Evolutionary conservation across 2,113 vertebrate species (phyloP), one percentile per base, ranked within the genome.

Genomic region (Trogon surrucura): DNA sequence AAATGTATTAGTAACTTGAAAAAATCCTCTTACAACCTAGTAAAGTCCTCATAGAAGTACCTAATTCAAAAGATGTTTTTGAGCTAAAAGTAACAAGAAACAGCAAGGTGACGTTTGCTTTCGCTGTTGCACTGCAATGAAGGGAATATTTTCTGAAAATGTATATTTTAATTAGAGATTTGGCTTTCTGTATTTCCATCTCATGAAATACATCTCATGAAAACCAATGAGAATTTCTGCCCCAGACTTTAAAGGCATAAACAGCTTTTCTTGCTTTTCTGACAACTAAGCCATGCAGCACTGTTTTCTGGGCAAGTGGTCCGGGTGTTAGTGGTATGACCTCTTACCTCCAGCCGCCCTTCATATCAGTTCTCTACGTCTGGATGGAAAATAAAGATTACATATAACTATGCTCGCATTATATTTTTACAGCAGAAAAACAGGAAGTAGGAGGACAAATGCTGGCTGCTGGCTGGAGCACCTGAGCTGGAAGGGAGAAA

Each of bases 341-440:
- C 12, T 41, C 10, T 75, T 70, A 69, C 10, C 12, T 74, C 19
- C 18, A 78, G 2, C 9, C 6, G 57, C 21, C 11, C 29, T 78
- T 80, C 77, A 38, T 22, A 5, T 34, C 9, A 54, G 17, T 30
- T 73, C 20, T 89, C n/a, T 10, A 32, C 3, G 10, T 56, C 17
- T 34, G 12, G 17, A 58, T 38, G 19, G 56, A 95, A 89, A 77
- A 71, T 10, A 50, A 72, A 65, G 66, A 16, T 14, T 66, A 27
- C 3, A 3, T 8, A 2, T 17, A 3, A 11, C 19, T 5, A 73
- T 87, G 12, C 8, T 69, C 10, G 7, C 18, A 27, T 4, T 7
- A 15, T 23, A 16, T 54, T 85, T 71, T 72, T 53, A 64, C 4
- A 41, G 36, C 2, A 65, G 30, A 64, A 65, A 89, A 79, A 13